A percentile compares a stretch with the other conserved stretches of the same genome.
These are phyloP conservation scores for Bombyx mandarina DNA, from an alignment of 1,140 invertebrate species.

Conservation along the genomic window DNA sequence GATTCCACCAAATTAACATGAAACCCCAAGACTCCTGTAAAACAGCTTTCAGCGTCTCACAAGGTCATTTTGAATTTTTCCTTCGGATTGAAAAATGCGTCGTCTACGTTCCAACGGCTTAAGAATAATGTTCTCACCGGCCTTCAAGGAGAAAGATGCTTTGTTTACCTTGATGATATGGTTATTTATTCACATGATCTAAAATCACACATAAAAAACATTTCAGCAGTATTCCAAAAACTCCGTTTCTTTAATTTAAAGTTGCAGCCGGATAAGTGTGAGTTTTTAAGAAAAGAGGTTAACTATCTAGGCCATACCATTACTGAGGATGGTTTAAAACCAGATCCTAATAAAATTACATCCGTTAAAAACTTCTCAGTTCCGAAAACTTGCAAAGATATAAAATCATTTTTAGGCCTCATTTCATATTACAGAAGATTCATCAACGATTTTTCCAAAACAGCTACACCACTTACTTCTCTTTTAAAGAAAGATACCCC, in stretches of 20 bases:
- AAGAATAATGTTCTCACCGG: background rate
- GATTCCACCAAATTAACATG: no score
- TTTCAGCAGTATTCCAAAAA: background rate
- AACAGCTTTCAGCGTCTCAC: no score
- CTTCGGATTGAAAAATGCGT: background rate
- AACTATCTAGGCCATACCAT: conserved; percentile 36
- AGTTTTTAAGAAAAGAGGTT: conserved; percentile 28
- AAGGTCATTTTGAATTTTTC: no score
- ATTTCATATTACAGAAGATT: background rate
- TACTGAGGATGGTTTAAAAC: conserved; percentile 21
- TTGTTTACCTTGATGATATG: conserved; percentile 3
- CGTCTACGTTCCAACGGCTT: background rate
- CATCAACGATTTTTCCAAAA: background rate
- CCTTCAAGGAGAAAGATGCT: conserved; percentile 3
- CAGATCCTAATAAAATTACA: conserved; percentile 30
- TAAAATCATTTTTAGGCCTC: conserved; percentile 1
- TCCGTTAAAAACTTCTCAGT: conserved; percentile 25
- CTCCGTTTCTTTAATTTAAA: conserved; percentile 38
- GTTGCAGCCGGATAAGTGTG: conserved; percentile 48
- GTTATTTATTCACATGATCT: conserved; percentile 1
- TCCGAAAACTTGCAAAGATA: conserved; percentile 16
- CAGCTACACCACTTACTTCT: conserved; percentile 8
- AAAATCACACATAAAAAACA: background rate
- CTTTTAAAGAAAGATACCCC: conserved; percentile 18
- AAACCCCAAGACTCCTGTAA: no score